Percentiles rank a stretch among this genome's conserved stretches.
These are phyloP conservation scores for Mungos mungo DNA, from an alignment of 2,113 vertebrate species.

Conservation along the genomic window DNA sequence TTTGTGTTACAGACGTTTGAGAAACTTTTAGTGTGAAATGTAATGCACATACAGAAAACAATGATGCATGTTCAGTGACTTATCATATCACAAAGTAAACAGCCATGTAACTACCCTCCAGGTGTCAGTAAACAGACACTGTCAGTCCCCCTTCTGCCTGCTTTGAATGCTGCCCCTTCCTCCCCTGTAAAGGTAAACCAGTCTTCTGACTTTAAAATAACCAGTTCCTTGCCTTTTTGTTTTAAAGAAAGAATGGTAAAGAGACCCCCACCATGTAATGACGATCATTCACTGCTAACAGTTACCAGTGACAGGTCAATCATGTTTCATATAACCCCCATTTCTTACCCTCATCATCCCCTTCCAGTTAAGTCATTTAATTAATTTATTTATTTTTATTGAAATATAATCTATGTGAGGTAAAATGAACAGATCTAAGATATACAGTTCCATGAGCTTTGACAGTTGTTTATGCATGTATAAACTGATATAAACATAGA, in stretches of 20 bases:
- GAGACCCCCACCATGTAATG: no score
- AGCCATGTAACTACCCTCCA: background rate
- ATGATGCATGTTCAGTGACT: background rate
- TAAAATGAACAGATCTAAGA: background rate
- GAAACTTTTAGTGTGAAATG: background rate
- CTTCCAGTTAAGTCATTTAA: background rate
- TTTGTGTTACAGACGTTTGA: background rate
- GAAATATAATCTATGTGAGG: background rate
- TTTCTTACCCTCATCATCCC: background rate
- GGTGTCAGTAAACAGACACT: background rate
- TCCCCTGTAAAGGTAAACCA: background rate
- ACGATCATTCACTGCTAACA: background rate
- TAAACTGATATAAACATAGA: background rate
- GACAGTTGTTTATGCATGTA: background rate
- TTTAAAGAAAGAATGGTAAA: background rate
- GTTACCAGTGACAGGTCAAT: background rate
- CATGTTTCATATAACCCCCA: background rate
- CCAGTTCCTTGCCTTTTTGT: background rate
- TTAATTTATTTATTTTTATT: background rate
- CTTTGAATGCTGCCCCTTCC: background rate
- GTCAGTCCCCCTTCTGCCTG: accelerated
- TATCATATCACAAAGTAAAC: background rate
- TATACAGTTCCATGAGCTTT: background rate
- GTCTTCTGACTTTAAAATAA: background rate
- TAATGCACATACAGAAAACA: background rate